Base-by-base conservation (phyloP, 2,113 vertebrate genomes). In the Myodes glareolus region DNA sequence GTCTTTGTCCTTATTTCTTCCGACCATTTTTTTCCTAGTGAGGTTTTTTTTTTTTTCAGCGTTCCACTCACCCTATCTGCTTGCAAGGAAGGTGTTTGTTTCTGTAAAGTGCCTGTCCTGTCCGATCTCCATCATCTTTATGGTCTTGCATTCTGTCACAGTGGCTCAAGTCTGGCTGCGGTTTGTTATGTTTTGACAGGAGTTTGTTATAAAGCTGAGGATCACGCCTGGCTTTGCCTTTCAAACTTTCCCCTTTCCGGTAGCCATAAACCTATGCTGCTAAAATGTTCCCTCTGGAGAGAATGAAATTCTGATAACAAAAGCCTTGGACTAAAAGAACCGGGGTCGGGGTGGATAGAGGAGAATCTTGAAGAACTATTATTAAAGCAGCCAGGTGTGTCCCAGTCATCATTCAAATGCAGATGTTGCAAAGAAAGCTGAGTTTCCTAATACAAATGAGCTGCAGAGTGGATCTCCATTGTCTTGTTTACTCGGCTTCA, bases 71-170 rank as follows among this genome's bases (percentile, higher is more conserved):
- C 97, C 96, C 97, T 97, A 88, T 98, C 94, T 98, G 95, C 97
- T 98, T 97, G 97, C 97, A 91, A 76, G 96, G 97, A 98, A 98
- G 98, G 97, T 94, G 98, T 98, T 98, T 98, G 98, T 97, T 98
- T 97, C 97, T 98, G 55, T 97, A 97, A 98, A 98, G 98, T 94
- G 97, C 98, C 97, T 98, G 98, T 98, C 98, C 97, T 90, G 63
- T 92, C 93, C 90, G 95, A 98, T 98, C 98, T 98, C 98, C 97
- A 98, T 98, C 98, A 98, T 98, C 98, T 98, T 98, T 98, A 98
- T 2, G 29, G 97, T 96, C 97, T 98, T 97, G 95, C 80, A 86
- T 98, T 96, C 98, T 98, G 98, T 98, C 98, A 97, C 97, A 88
- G 96, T 80, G 84, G 96, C 97, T 98, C 96, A 96, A 95, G 96